Evolutionary conservation across 2,113 vertebrate genomes (phyloP).

Genomic region (Electrona antarctica): DNA sequence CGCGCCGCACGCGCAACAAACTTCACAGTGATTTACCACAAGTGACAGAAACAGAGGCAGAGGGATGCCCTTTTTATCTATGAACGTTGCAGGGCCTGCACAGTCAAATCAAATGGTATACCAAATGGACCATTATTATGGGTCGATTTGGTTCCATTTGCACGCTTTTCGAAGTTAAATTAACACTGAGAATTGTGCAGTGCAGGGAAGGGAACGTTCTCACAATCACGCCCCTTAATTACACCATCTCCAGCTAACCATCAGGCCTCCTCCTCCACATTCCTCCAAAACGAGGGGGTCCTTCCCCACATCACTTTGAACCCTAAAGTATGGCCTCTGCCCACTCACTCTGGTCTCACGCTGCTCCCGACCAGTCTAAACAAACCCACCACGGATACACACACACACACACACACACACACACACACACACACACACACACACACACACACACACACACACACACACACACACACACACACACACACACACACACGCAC

Average conservation of each 20-base stretch:
- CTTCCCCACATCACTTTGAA: conserved; percentile 76
- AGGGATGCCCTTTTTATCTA: conserved; percentile 70
- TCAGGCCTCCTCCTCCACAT: conserved; percentile 72
- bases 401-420: conserved; percentile 28
- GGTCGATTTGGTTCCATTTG: too few species aligned
- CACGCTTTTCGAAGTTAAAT: too few species aligned
- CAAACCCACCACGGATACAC: conserved; percentile 62
- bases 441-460: too few species aligned
- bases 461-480: conserved; percentile 17
- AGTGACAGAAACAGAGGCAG: conserved; percentile 43
- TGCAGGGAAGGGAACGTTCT: conserved; percentile 71
- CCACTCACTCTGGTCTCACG: conserved; percentile 78
- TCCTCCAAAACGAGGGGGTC: conserved; percentile 71
- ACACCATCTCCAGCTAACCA: conserved; percentile 78
- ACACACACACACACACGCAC: conserved; percentile 42
- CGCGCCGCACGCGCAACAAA: background rate
- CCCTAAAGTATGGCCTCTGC: conserved; percentile 73
- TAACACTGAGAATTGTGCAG: too few species aligned
- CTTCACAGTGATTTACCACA: conserved; percentile 47
- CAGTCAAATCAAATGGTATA: too few species aligned
- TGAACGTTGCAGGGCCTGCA: conserved; percentile 68
- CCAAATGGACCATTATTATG: too few species aligned
- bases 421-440: conserved; percentile 42
- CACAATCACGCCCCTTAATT: conserved; percentile 81
- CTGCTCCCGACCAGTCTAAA: conserved; percentile 77